Percentiles rank a stretch among this genome's conserved stretches.
Evolutionary conservation across 2,113 vertebrate species (phyloP).

Genomic region (Thalassarche chlororhynchos): DNA sequence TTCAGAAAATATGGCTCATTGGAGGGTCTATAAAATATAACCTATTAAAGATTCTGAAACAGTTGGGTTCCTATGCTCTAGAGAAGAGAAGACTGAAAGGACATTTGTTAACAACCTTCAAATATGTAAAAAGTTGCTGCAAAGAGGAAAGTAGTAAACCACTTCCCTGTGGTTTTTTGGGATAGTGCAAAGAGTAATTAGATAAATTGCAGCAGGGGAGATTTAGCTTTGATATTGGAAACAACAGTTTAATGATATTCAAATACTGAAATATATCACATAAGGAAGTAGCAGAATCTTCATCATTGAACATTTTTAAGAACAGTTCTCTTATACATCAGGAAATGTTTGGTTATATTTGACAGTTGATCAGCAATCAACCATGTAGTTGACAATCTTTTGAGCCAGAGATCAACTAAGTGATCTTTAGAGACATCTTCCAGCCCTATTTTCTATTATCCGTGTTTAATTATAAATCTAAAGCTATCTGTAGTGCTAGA

Average conservation of each 20-base stretch:
- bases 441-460: background rate
- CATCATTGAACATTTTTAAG: background rate
- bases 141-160: background rate
- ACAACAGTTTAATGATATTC: background rate
- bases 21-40: conserved; percentile 29
- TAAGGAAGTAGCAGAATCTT: background rate
- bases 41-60: background rate
- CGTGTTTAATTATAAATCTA: background rate
- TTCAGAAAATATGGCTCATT: conserved; percentile 18
- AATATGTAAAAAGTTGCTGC: background rate
- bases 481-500: background rate
- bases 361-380: background rate
- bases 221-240: background rate
- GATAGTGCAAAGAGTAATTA: background rate
- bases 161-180: background rate
- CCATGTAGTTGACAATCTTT: background rate
- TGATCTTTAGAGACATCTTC: background rate
- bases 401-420: background rate
- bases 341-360: background rate
- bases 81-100: background rate
- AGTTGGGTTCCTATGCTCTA: background rate
- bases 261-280: background rate
- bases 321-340: background rate
- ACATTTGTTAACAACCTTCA: conserved; percentile 17
- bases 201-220: background rate